Evolutionary conservation across 2,888 invertebrate species (phyloP), one percentile per base, ranked within the genome.

Genomic region (Polydrusus pterygomalis): DNA sequence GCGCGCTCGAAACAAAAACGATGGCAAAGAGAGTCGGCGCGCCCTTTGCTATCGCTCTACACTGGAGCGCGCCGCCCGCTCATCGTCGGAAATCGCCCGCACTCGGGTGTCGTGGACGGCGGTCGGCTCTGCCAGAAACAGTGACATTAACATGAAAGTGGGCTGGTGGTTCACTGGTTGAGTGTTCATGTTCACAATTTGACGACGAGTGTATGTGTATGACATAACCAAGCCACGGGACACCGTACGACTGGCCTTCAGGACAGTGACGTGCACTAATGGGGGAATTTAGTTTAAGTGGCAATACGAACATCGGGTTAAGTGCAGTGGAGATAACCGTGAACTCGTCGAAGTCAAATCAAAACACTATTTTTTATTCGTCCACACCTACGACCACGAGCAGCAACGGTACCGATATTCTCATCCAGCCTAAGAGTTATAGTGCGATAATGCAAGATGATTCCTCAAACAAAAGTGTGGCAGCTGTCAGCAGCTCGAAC

Each of bases 281-380:
- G 87, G 88, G 88, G 86, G 88, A 88, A 84, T 88, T 88, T 85
- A 87, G 86, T 85, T 86, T 87, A 83, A 87, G 86, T 86, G 86
- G 85, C 81, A 87, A 86, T 85, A 82, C 87, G 82, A 88, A 86
- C 83, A 87, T 87, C 82, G 87, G 87, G 84, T 86, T 87, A 83
- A 86, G 87, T 86, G 85, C 86, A 75, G 87, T 87, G 80, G 87
- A 88, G 81, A 85, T 87, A 83, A 82, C 86, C 77, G 86, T 86
- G 79, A 86, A 85, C 81, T 81, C 85, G 77, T 81, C 83, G 58
- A 87, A 86, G 78, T 84, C 80, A 78, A 85, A 81, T 79, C 82
- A 83, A 80, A 84, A 84, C 82, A 82, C 85, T 71, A 84, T 87
- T 82, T 86, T 85, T 80, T 81, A 81, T 62, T 75, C 79, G 77